Conservation (phyloP, 2,888 invertebrate genomes). For the Callyntrura guangdongensis region DNA sequence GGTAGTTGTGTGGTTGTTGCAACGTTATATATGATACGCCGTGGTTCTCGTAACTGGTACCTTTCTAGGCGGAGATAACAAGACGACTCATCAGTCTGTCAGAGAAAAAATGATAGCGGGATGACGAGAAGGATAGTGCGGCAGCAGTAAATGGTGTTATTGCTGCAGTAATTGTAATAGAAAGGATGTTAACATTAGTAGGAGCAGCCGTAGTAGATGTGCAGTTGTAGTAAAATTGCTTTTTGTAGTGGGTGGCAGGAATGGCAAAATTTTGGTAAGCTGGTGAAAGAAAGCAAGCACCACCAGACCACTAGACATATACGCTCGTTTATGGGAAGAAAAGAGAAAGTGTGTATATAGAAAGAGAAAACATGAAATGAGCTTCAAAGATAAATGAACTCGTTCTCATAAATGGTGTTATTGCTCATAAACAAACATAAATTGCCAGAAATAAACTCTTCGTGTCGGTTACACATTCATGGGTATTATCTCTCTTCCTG, state of each 20-base stretch:
- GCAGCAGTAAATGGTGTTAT: constrained; percentile 36
- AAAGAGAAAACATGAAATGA: constrained; percentile 66
- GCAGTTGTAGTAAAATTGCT: constrained; percentile 4
- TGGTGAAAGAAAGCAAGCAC: no score
- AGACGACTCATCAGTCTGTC: constrained; percentile 4
- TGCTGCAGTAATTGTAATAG: constrained; percentile 45
- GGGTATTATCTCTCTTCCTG: background rate
- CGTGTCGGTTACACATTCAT: constrained; percentile 62
- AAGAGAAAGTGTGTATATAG: constrained; percentile 2
- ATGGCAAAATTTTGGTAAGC: no score
- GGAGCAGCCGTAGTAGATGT: background rate
- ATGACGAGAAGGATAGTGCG: background rate
- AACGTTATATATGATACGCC: constrained; percentile 1
- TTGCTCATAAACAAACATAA: constrained; percentile 78
- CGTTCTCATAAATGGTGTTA: constrained; percentile 76
- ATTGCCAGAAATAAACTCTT: constrained; percentile 65
- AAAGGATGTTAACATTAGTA: constrained; percentile 35
- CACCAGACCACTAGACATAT: background rate
- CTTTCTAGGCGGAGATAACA: background rate
- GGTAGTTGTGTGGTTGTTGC: background rate
- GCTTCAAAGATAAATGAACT: constrained; percentile 76
- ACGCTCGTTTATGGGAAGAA: background rate
- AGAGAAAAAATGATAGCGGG: constrained; percentile 28
- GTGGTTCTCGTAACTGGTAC: no score
- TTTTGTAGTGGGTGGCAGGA: background rate